Evolutionary conservation across 2,113 vertebrate species (phyloP).

Genomic region (Sinocyclocheilus anshuiensis): DNA sequence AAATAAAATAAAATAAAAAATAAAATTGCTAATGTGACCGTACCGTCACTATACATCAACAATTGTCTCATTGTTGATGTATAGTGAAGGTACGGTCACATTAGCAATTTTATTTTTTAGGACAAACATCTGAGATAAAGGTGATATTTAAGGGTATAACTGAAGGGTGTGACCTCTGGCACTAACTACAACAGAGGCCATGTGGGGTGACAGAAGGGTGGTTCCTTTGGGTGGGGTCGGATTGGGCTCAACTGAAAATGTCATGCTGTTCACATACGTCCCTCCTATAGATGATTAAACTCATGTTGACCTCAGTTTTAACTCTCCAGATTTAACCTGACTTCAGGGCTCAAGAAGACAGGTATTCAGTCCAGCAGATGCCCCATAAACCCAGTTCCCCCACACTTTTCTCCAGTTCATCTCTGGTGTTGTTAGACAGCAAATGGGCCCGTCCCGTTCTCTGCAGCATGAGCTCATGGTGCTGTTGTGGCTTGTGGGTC

Average conservation of each 20-base stretch:
- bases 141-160: not conserved
- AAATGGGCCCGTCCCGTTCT: not conserved
- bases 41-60: no score
- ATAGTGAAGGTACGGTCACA: no score
- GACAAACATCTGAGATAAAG: not conserved
- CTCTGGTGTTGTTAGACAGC: constrained; percentile 7
- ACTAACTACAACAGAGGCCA: not conserved
- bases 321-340: not conserved
- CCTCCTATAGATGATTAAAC: not conserved
- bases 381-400: not conserved
- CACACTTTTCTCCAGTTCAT: not conserved
- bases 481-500: constrained; percentile 16
- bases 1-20: no score
- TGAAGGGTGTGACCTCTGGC: not conserved
- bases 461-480: constrained; percentile 14
- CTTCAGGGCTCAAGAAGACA: not conserved
- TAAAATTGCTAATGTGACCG: no score
- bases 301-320: not conserved
- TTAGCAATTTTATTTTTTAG: not conserved
- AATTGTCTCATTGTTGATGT: not conserved
- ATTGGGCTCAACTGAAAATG: not conserved
- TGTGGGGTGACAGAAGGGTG: constrained; percentile 10
- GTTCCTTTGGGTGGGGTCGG: not conserved
- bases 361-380: not conserved
- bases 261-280: not conserved